Evolutionary conservation across 2,113 vertebrate species (phyloP).

Genomic region (Platichthys flesus): DNA sequence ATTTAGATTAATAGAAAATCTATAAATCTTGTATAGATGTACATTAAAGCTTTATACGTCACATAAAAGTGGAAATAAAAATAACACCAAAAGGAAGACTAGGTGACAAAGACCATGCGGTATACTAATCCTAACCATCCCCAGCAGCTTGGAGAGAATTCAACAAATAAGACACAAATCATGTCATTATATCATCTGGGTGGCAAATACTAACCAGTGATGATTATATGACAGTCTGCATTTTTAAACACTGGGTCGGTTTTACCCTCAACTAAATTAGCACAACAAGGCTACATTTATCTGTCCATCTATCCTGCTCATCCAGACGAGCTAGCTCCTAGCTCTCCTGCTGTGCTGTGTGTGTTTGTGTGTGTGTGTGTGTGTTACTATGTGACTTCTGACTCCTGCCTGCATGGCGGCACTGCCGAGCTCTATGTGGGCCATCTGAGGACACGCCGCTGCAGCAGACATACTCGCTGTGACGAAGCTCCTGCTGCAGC

Average conservation of each 20-base stretch:
- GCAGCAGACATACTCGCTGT: constrained; percentile 51
- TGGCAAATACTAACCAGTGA: background rate
- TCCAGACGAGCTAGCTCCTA: background rate
- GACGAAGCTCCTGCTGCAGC: constrained; percentile 57
- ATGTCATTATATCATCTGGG: background rate
- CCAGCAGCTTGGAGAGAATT: too few relatives aligned
- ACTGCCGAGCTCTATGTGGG: constrained; percentile 36
- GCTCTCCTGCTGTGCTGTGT: constrained; percentile 1
- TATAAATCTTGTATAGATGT: too few relatives aligned
- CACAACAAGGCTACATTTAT: background rate
- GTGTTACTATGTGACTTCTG: background rate
- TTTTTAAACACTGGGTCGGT: background rate
- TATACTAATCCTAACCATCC: too few relatives aligned
- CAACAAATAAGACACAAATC: too few relatives aligned
- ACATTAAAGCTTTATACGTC: too few relatives aligned
- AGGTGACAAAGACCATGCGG: too few relatives aligned
- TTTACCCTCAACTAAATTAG: background rate
- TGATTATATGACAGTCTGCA: background rate
- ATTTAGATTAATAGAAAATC: too few relatives aligned
- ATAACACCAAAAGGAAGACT: too few relatives aligned
- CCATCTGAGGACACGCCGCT: constrained; percentile 56
- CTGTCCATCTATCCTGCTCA: background rate
- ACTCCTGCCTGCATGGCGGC: constrained; percentile 30
- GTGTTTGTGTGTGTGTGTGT: background rate
- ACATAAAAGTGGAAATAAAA: too few relatives aligned